A percentile compares a stretch with the other conserved stretches of the same genome.
phyloP scores from a whole-genome alignment of 2,113 vertebrate species.

The Cariama cristata region DNA sequence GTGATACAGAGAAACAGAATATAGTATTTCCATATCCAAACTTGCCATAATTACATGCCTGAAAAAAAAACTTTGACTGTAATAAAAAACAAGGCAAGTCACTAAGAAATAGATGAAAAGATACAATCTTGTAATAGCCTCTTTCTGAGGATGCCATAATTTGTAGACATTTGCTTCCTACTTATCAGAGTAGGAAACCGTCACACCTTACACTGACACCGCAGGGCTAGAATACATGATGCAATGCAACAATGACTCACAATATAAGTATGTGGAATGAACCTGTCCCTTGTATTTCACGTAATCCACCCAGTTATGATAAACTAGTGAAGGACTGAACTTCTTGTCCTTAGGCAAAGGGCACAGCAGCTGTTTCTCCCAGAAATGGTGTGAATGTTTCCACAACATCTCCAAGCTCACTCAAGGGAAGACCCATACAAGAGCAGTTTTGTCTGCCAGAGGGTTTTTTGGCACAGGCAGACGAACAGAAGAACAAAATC shows the following conservation, averaged over 20 bases:
- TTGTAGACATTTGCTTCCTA: slow-evolving; percentile 10
- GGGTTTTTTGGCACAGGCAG: background rate
- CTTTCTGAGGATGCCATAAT: background rate
- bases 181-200: background rate
- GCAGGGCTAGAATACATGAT: background rate
- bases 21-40: background rate
- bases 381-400: background rate
- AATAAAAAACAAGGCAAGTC: background rate
- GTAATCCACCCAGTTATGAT: background rate
- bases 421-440: background rate
- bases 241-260: background rate
- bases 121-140: background rate
- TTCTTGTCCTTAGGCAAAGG: background rate
- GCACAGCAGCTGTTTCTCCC: background rate
- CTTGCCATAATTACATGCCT: background rate
- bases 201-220: background rate
- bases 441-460: background rate
- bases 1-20: background rate
- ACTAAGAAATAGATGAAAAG: background rate
- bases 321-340: background rate
- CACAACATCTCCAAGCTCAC: background rate
- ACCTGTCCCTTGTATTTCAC: background rate
- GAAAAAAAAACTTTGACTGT: background rate
- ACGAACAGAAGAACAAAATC: background rate
- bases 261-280: background rate